Conservation (phyloP, 2,888 invertebrate genomes). For the Drosophila subquinaria region DNA sequence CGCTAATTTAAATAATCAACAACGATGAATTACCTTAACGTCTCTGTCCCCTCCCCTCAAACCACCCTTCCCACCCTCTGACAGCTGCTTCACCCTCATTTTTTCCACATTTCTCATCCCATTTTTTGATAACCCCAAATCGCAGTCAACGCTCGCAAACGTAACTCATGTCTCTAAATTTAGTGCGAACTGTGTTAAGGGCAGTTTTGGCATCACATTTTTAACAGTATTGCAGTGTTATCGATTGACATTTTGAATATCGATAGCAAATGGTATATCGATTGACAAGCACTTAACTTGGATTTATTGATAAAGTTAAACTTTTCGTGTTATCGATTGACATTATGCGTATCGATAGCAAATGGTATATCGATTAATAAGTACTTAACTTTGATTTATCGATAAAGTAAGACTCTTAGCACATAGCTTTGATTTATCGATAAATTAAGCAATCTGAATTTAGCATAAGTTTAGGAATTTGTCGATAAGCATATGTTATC, state of each 20-base stretch:
- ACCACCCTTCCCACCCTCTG: neutral
- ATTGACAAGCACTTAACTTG: too few relatives aligned
- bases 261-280: neutral
- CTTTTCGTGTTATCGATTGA: too few relatives aligned
- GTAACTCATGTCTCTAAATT: constrained; percentile 31
- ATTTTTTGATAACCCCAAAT: constrained; percentile 37
- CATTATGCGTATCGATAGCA: too few relatives aligned
- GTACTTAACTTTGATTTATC: too few relatives aligned
- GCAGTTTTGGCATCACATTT: neutral
- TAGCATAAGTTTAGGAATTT: too few relatives aligned
- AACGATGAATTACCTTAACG: constrained; percentile 46
- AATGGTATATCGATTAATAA: too few relatives aligned
- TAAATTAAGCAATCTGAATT: too few relatives aligned
- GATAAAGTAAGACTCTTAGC: too few relatives aligned
- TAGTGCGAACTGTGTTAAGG: constrained; percentile 22
- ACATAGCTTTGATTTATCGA: too few relatives aligned
- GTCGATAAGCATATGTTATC: too few relatives aligned
- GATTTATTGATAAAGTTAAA: too few relatives aligned
- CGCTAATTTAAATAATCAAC: constrained; percentile 79
- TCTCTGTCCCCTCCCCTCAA: neutral
- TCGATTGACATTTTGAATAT: neutral
- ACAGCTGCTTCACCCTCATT: neutral
- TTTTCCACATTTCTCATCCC: constrained; percentile 31
- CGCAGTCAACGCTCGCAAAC: constrained; percentile 54
- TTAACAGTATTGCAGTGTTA: neutral